phyloP scores from a whole-genome alignment of 2,113 vertebrate genomes.

The Gobio gobio region DNA sequence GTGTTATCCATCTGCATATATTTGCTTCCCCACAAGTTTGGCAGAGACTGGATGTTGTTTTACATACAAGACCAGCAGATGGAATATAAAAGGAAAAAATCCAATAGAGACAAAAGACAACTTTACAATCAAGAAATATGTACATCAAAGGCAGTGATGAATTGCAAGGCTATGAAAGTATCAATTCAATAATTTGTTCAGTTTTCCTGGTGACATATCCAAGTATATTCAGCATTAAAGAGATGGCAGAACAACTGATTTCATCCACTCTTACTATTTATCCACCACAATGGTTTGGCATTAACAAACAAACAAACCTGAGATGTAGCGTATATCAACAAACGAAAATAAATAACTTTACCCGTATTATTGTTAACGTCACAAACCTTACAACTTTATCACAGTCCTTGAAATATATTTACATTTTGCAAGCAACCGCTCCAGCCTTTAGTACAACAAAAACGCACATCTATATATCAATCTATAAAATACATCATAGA shows the following conservation, averaged over 20 bases:
- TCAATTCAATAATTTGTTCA: neutral
- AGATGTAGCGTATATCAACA: constrained; percentile 39
- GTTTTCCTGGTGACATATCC: constrained; percentile 8
- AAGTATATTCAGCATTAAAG: constrained; percentile 13
- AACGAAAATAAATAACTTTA: constrained; percentile 45
- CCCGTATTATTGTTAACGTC: constrained; percentile 50
- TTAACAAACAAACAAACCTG: constrained; percentile 49
- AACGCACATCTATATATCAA: constrained; percentile 49
- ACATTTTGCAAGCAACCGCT: constrained; percentile 36
- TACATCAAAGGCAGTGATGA: constrained; percentile 37
- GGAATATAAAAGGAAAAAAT: constrained; percentile 6
- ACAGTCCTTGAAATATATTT: constrained; percentile 42
- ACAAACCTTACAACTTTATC: constrained; percentile 42
- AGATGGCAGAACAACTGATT: neutral
- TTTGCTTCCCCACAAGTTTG: constrained; percentile 29
- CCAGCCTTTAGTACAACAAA: constrained; percentile 43
- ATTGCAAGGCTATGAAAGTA: constrained; percentile 34
- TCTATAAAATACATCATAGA: constrained; percentile 55
- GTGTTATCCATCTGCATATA: constrained; percentile 29
- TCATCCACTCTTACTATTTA: constrained; percentile 11
- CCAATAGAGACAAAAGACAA: neutral
- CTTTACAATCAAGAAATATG: constrained; percentile 20
- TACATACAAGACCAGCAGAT: constrained; percentile 47
- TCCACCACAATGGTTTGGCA: constrained; percentile 31
- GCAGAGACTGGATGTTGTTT: constrained; percentile 36